Base-by-base conservation (phyloP, 1,140 invertebrate species). In the Ladona fulva region DNA sequence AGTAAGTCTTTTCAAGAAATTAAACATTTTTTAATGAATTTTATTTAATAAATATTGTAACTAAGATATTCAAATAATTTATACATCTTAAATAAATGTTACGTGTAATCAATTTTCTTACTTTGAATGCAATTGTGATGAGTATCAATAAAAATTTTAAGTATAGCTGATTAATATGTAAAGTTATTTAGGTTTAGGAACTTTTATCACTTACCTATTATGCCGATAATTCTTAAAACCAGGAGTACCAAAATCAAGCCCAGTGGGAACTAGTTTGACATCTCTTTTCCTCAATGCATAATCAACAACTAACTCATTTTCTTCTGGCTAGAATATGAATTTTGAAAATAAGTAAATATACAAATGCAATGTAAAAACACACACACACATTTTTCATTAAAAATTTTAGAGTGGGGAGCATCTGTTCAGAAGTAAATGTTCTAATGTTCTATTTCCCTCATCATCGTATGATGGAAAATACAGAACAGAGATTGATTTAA, bases 231-330 rank as follows among this genome's bases (percentile, higher is more conserved):
- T 97, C 0, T 91, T 91, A 84, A 98, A 99, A 59, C 98, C 98
- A 85, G 98, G 94, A 37, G 92, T 92, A 22, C 98, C 98, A 89
- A 99, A 97, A 84, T 97, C 94, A 74, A 99, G 85, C 1, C 95
- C 96, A 76, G 96, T 97, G 0, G 94, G 90, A 5, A 99, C 93
- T 42, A 99, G 85, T 86, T 98, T 97, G 0, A 99, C 97, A 83
- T 94, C 91, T 77, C 98, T 87, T 83, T 97, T 97, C 81, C 94
- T 97, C 44, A 99, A 85, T 7, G 95, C 97, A 87, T 97, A 99
- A 85, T 99, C 93, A 59, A 99, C 91, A 0, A 99, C 95, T 86
- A 92, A 94, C 87, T 99, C 98, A 87, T 99, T 99, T 88, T 99
- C 98, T 86, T 99, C 98, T 0, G 97, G 94, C 84, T 90, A 79